phyloP scores from a whole-genome alignment of 2,888 invertebrate genomes.

The Megalurothrips usitatus region DNA sequence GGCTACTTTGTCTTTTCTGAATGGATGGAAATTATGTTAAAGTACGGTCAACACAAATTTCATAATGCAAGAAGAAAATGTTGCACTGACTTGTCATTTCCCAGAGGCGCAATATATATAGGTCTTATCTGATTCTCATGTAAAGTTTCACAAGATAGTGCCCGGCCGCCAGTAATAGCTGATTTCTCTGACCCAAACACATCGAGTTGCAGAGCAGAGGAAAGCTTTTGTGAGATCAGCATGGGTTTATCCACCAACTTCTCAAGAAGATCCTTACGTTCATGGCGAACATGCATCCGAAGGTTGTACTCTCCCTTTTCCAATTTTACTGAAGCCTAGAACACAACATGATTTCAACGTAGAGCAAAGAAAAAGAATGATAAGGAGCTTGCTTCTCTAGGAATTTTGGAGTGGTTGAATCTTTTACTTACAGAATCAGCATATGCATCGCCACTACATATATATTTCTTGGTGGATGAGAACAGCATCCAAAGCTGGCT shows the following conservation, averaged over 20 bases:
- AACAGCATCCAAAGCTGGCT: constrained; percentile 96
- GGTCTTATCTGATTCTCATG: constrained; percentile 49
- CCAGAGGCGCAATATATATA: constrained; percentile 71
- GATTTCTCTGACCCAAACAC: neutral
- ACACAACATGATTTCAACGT: constrained; percentile 37
- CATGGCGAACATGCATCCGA: constrained; percentile 84
- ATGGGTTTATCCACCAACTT: constrained; percentile 75
- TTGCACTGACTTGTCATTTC: constrained; percentile 74
- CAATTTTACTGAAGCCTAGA: constrained; percentile 76
- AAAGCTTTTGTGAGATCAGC: constrained; percentile 69
- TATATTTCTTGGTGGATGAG: constrained; percentile 80
- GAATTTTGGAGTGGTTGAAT: neutral
- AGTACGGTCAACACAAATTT: constrained; percentile 17
- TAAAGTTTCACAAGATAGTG: neutral
- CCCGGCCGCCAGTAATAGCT: neutral
- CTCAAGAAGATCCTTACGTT: constrained; percentile 78
- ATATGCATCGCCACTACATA: constrained; percentile 85
- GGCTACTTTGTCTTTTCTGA: constrained; percentile 36
- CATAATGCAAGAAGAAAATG: neutral
- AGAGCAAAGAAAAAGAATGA: constrained; percentile 30
- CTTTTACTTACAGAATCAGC: constrained; percentile 63
- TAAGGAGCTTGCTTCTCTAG: neutral
- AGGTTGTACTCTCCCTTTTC: constrained; percentile 94
- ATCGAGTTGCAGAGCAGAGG: constrained; percentile 58
- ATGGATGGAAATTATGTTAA: constrained; percentile 15